A percentile compares a stretch with the other conserved stretches of the same genome.
Evolutionary conservation across 2,113 vertebrate genomes (phyloP).

Genomic region (Oxygymnocypris stewartii): DNA sequence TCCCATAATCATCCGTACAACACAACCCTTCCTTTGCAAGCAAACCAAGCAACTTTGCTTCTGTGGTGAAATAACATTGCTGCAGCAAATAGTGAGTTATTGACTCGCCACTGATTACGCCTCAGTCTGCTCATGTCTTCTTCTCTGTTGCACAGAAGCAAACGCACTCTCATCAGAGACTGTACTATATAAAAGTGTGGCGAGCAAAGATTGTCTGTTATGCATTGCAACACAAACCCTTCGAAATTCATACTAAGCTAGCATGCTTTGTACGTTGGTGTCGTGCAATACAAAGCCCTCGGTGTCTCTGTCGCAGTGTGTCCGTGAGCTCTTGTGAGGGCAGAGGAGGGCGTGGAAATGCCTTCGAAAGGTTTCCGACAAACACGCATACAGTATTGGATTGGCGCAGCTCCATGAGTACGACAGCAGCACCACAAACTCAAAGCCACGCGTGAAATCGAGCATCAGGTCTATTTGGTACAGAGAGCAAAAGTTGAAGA

Average conservation of each 20-base stretch:
- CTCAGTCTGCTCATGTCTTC: not conserved
- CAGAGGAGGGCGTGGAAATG: constrained; percentile 72
- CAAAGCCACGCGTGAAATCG: constrained; percentile 66
- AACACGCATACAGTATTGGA: constrained; percentile 75
- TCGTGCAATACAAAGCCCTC: constrained; percentile 66
- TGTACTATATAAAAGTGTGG: not conserved
- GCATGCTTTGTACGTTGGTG: constrained; percentile 45
- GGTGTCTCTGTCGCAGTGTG: constrained; percentile 60
- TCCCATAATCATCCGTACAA: constrained; percentile 26
- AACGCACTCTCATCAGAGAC: not conserved
- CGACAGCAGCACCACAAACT: constrained; percentile 74
- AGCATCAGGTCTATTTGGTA: constrained; percentile 21
- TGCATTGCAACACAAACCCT: not conserved
- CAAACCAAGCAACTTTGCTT: constrained; percentile 7
- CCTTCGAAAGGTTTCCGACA: constrained; percentile 72
- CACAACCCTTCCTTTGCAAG: not conserved
- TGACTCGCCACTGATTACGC: not conserved
- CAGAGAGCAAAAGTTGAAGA: constrained; percentile 74
- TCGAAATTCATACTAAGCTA: constrained; percentile 24
- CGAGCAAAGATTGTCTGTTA: not conserved
- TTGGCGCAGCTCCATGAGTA: constrained; percentile 81
- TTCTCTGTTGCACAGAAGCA: not conserved
- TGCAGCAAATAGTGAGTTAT: not conserved
- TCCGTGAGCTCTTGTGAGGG: constrained; percentile 55
- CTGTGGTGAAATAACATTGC: not conserved